phyloP scores from a whole-genome alignment of 1,140 invertebrate species.

The Megalopta genalis region DNA sequence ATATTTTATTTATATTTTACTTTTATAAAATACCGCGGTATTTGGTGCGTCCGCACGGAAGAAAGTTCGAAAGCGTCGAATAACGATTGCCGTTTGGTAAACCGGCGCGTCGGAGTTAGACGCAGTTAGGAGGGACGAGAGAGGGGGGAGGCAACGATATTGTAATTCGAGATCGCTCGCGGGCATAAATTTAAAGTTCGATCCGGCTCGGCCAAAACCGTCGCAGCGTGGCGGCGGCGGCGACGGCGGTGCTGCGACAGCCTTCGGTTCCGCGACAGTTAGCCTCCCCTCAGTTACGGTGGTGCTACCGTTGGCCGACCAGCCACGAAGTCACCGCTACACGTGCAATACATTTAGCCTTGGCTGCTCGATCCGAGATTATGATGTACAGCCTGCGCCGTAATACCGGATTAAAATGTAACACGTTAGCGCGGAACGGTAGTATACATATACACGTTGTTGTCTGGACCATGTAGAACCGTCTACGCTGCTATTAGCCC shows the following conservation, averaged over 20 bases:
- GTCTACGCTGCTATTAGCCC: constrained; percentile 19
- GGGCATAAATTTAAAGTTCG: constrained; percentile 11
- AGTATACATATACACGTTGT: constrained; percentile 7
- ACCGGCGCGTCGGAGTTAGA: background rate
- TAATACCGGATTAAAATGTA: constrained; percentile 63
- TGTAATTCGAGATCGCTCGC: too few species aligned
- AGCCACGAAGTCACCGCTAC: constrained; percentile 49
- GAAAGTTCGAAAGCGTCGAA: background rate
- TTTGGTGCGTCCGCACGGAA: too few species aligned
- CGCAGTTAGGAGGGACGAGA: background rate
- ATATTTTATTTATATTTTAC: too few species aligned
- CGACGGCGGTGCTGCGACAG: background rate
- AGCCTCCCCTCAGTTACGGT: constrained; percentile 38
- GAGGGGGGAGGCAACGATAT: too few species aligned
- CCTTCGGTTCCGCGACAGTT: constrained; percentile 24
- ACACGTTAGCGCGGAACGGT: constrained; percentile 27
- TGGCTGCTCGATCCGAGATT: constrained; percentile 55
- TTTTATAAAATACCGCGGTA: too few species aligned
- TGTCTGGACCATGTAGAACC: background rate
- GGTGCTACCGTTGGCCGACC: constrained; percentile 11
- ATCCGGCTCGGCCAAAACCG: background rate
- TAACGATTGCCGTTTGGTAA: background rate
- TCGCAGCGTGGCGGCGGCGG: background rate
- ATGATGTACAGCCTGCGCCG: constrained; percentile 50
- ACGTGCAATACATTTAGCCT: constrained; percentile 51